phyloP scores from a whole-genome alignment of 2,113 vertebrate species.

The Apus apus region DNA sequence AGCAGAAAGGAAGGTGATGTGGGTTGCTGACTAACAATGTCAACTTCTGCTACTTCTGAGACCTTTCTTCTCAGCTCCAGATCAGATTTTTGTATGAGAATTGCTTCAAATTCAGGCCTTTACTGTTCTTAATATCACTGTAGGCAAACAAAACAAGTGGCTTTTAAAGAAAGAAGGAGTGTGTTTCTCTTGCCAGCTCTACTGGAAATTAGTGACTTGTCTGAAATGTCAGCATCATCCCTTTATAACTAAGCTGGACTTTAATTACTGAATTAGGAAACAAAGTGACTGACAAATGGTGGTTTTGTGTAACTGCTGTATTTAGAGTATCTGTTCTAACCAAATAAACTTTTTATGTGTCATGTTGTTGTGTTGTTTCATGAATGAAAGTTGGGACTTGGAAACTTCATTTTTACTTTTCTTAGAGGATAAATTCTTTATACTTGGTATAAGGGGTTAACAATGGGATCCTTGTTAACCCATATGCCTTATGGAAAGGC shows the following conservation, averaged over 20 bases:
- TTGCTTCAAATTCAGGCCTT: neutral
- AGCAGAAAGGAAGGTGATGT: neutral
- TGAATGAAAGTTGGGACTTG: neutral
- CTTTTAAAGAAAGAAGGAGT: neutral
- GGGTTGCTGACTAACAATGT: neutral
- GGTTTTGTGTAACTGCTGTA: neutral
- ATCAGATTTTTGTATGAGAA: neutral
- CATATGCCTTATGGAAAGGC: neutral
- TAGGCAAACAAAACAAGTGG: neutral
- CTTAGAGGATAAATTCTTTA: neutral
- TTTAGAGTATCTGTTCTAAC: neutral
- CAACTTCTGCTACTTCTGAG: neutral
- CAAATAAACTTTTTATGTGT: constrained; percentile 24
- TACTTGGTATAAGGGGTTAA: neutral
- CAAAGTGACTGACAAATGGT: neutral
- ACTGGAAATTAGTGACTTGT: neutral
- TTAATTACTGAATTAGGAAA: neutral
- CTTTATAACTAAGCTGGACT: neutral
- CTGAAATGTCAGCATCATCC: neutral
- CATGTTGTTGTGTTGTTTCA: neutral
- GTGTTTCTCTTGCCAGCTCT: neutral
- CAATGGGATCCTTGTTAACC: neutral
- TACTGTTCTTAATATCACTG: neutral
- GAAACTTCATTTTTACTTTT: neutral
- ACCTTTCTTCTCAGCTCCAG: neutral